Evolutionary conservation across 2,797 vertebrate species (phyloP), one percentile per base, ranked within the genome.

Genomic region (Pseudochirops cupreus): DNA sequence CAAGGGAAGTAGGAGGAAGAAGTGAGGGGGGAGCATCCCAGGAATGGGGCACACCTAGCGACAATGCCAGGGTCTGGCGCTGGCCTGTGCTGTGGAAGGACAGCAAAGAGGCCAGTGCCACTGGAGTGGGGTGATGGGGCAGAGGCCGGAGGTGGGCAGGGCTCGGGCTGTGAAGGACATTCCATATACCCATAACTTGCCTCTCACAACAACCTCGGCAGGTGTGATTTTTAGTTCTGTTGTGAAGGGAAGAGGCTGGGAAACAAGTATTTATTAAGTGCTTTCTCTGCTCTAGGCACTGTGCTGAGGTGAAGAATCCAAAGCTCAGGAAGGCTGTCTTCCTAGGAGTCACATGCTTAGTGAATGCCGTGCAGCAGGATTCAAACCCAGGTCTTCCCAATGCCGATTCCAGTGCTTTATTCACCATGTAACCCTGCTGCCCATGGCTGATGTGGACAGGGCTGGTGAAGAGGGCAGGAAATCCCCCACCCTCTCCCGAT

Each of bases 191-290:
- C 14, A 87, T 39, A 95, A 90, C 13, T 4, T 55, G 91, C 56
- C 94, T 95, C 94, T 96, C 26, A 67, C 56, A 90, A 24, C 0
- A 93, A 10, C 0, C 2, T 62, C 74, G 18, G 1, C n/a, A 57
- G 11, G 5, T 95, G 11, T 33, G 95, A 28, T 91, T 95, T 46
- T 91, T 93, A 93, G 93, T 29, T 46, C 33, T 0, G n/a, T 59
- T 91, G 91, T 94, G 82, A 33, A 97, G 82, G 31, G 95, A 92
- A 97, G 28, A 31, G 95, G 97, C 96, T 53, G 90, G 93, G 57
- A 5, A 57, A 26, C 57, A 7, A 62, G 0, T 12, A 62, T 33
- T 62, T 62, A 14, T 12, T 4, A 56, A 91, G 12, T n/a, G 13
- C 3, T 55, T 39, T n/a, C 33, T 39, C 2, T n/a, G 3, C 16